Evolutionary conservation across 2,113 vertebrate genomes (phyloP), one percentile per base, ranked within the genome.

Genomic region (Odocoileus hemionus): DNA sequence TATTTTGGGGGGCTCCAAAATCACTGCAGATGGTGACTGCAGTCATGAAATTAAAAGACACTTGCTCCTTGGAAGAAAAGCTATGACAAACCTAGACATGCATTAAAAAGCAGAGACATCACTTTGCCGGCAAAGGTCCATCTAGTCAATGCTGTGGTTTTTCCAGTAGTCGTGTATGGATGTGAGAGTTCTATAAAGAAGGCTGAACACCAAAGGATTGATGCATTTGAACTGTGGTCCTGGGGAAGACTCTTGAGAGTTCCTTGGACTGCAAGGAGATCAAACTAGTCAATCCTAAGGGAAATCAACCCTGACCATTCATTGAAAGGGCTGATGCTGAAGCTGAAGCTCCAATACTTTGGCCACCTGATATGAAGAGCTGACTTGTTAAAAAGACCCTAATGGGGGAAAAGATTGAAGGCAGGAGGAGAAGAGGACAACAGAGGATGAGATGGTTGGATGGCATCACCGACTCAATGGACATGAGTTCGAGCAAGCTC

Each of bases 161-260:
- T 70, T 36, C 33, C 64, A 21, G 17, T 36, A 36, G 64, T 36
- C 64, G n/a, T 70, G 9, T 70, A 21, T 36, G 17, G n/a, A 36
- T 70, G 33, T 36, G n/a, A 67, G 33, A 70, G n/a, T 70, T 70
- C 64, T 36, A 19, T 70, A 70, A 36, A 67, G 61, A 67, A 36
- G n/a, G 4, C 64, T 70, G 4, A 70, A 70, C 4, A 70, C 9
- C 0, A 0, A 70, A 70, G n/a, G 16, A 36, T 1, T 36, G 4
- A 21, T 70, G 19, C n/a, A 70, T 36, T 36, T 70, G 64, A 70
- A 70, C 64, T 70, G n/a, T 36, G n/a, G 17, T 70, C n/a, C n/a
- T 36, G n/a, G n/a, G 21, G 64, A 70, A 70, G n/a, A 36, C n/a
- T 36, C 64, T 36, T 70, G 64, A 70, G 64, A 21, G 19, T 70